phyloP scores from a whole-genome alignment of 2,113 vertebrate genomes.

The Columbina picui region DNA sequence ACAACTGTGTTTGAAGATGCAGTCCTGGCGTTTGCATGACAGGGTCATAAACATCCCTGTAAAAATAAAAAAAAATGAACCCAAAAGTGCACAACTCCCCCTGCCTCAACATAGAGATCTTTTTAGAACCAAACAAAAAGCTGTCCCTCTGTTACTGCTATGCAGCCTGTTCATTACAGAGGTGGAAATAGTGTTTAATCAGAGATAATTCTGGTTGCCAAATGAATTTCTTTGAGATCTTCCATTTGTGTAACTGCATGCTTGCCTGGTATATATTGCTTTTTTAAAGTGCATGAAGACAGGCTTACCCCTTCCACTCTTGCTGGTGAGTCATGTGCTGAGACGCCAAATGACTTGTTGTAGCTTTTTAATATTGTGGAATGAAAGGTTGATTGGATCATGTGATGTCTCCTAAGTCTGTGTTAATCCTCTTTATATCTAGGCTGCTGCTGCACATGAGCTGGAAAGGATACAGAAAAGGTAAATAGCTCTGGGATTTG shows the following conservation, averaged over 20 bases:
- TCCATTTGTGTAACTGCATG: not conserved
- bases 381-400: slow-evolving; percentile 48
- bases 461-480: slow-evolving; percentile 84
- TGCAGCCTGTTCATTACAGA: not conserved
- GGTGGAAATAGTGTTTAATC: slow-evolving; percentile 19
- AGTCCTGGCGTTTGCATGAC: not conserved
- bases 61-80: not conserved
- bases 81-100: not conserved
- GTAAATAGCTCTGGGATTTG: slow-evolving; percentile 63
- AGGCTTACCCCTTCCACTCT: not conserved
- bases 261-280: not conserved
- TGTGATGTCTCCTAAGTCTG: slow-evolving; percentile 57
- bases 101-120: rapidly evolving
- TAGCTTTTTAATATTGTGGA: slow-evolving; percentile 50
- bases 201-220: not conserved
- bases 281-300: not conserved
- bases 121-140: not conserved
- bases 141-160: not conserved
- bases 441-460: slow-evolving; percentile 78
- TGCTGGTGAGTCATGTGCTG: slow-evolving; percentile 8
- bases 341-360: slow-evolving; percentile 36
- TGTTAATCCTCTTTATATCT: slow-evolving; percentile 67
- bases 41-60: not conserved
- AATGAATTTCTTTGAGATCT: not conserved
- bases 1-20: not conserved